Conservation (phyloP, 2,797 vertebrate genomes). For the Balearica regulorum region DNA sequence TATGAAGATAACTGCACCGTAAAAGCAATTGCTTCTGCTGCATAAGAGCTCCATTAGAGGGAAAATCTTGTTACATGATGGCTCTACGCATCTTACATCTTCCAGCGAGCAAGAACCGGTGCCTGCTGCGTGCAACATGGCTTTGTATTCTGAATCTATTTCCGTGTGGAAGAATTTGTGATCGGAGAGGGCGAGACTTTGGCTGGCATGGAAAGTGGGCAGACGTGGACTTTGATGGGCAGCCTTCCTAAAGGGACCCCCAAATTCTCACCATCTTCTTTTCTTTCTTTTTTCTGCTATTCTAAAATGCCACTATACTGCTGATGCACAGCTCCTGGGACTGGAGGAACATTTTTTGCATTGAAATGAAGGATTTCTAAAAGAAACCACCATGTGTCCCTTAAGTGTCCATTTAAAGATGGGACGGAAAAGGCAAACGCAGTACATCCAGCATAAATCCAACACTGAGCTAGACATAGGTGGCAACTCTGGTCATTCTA, state of each 20-base stretch:
- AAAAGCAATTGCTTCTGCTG: slow-evolving; percentile 1
- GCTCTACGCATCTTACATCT: not conserved
- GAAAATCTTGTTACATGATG: not conserved
- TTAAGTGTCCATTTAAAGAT: slow-evolving; percentile 1
- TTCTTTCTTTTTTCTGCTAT: slow-evolving; percentile 37
- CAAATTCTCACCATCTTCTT: not conserved
- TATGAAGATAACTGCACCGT: not conserved
- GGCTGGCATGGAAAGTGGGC: not conserved
- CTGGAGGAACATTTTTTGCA: not conserved
- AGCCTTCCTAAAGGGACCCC: not conserved
- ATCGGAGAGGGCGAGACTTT: not conserved
- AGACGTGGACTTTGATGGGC: not conserved
- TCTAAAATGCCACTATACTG: slow-evolving; percentile 17
- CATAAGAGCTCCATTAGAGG: not conserved
- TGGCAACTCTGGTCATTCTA: not conserved
- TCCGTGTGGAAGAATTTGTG: not conserved
- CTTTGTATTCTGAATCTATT: not conserved
- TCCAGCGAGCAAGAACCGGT: not conserved
- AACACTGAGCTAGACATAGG: not conserved
- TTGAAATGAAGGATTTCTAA: slow-evolving; percentile 1
- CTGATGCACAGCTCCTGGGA: slow-evolving; percentile 29
- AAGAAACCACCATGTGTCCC: not conserved
- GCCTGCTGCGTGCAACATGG: not conserved
- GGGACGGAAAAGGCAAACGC: not conserved
- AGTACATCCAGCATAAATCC: slow-evolving; percentile 21